These are phyloP conservation scores for Anthrax anthrax DNA, from an alignment of 2,888 invertebrate species.

Conservation along the genomic window DNA sequence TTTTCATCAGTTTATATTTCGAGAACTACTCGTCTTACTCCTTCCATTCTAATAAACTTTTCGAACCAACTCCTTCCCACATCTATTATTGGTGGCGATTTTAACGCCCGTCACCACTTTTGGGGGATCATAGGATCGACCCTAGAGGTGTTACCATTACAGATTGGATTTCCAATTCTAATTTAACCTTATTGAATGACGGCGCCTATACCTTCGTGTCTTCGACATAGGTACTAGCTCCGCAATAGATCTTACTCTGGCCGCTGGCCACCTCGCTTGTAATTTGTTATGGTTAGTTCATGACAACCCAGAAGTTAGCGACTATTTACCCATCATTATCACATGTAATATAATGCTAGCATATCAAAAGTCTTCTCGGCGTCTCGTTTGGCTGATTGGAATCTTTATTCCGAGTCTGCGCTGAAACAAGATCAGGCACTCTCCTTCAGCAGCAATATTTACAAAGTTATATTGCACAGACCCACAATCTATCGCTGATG, in stretches of 20 bases:
- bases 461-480: neutral
- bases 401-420: too few relatives aligned
- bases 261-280: neutral
- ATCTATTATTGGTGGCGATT: too few relatives aligned
- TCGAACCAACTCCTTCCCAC: too few relatives aligned
- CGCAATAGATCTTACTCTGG: neutral
- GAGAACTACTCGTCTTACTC: too few relatives aligned
- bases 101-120: too few relatives aligned
- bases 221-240: neutral
- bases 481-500: too few relatives aligned
- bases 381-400: too few relatives aligned
- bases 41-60: too few relatives aligned
- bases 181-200: neutral
- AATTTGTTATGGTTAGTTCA: neutral
- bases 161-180: neutral
- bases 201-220: neutral
- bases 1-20: too few relatives aligned
- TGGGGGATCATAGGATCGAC: too few relatives aligned
- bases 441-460: rapidly evolving
- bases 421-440: neutral
- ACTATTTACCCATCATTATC: neutral
- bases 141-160: neutral
- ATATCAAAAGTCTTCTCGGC: too few relatives aligned
- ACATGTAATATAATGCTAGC: too few relatives aligned
- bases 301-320: neutral